These are phyloP conservation scores for Lordiphosa collinella DNA, from an alignment of 1,140 invertebrate genomes.

Conservation along the genomic window DNA sequence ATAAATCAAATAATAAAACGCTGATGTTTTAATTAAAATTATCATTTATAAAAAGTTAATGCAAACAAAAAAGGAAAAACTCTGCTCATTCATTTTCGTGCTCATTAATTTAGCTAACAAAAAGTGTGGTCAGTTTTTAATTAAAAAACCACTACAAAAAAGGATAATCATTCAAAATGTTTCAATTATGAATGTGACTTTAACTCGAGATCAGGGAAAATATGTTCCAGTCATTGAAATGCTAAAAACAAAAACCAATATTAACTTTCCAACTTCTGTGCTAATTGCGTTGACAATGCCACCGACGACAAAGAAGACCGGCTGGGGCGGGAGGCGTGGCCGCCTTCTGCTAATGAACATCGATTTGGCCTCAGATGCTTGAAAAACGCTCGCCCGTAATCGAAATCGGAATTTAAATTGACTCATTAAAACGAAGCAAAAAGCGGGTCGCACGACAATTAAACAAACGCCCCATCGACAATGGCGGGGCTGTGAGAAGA, in stretches of 20 bases:
- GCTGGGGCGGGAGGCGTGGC: slow-evolving; percentile 4
- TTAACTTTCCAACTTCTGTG: slow-evolving; percentile 57
- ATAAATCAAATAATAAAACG: slow-evolving; percentile 67
- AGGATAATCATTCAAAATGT: slow-evolving; percentile 32
- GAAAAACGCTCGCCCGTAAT: slow-evolving; percentile 55
- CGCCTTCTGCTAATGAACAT: slow-evolving; percentile 69
- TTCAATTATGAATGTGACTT: slow-evolving; percentile 29
- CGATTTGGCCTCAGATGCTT: slow-evolving; percentile 62
- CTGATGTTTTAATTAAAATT: slow-evolving; percentile 68
- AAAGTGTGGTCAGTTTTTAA: slow-evolving; percentile 57
- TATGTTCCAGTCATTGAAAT: slow-evolving; percentile 47
- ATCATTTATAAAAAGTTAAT: slow-evolving; percentile 12
- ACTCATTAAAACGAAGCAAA: slow-evolving; percentile 74
- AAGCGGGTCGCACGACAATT: slow-evolving; percentile 73
- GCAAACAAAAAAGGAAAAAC: slow-evolving; percentile 8
- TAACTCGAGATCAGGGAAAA: slow-evolving; percentile 13
- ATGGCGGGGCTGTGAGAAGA: not conserved
- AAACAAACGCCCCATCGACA: slow-evolving; percentile 53
- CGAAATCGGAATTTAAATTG: slow-evolving; percentile 77
- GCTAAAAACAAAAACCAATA: slow-evolving; percentile 52
- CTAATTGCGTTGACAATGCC: slow-evolving; percentile 70
- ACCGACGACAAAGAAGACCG: slow-evolving; percentile 1
- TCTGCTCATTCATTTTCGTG: slow-evolving; percentile 3
- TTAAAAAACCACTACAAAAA: slow-evolving; percentile 45
- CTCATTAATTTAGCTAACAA: slow-evolving; percentile 48